Percentiles rank a stretch among this genome's conserved stretches.
These are phyloP conservation scores for Morelia viridis DNA, from an alignment of 2,797 vertebrate genomes.

Conservation along the genomic window DNA sequence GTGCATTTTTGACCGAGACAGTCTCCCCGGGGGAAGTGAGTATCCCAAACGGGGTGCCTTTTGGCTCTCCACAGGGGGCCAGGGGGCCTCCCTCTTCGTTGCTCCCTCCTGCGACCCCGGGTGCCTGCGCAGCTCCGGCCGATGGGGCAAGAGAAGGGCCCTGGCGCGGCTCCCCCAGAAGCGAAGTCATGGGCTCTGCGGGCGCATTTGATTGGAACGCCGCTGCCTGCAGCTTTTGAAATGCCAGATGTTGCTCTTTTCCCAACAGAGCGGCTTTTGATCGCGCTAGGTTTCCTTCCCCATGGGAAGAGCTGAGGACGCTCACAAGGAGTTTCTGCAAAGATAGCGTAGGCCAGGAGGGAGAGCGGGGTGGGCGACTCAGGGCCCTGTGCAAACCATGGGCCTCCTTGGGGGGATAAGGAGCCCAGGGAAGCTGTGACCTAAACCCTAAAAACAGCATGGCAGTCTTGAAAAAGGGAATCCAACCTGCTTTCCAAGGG, in stretches of 20 bases:
- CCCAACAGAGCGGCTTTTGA: background rate
- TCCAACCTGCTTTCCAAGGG: background rate
- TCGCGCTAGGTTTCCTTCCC: rapidly evolving
- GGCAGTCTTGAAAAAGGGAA: background rate
- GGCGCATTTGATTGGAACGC: background rate
- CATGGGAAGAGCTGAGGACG: background rate
- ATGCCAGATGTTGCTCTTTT: background rate
- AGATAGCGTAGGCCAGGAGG: background rate
- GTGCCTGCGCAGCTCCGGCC: background rate
- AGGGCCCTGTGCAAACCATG: background rate
- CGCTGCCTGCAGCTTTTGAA: background rate
- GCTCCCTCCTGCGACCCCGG: too few species aligned
- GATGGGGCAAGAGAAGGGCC: background rate
- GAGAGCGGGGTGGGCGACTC: background rate
- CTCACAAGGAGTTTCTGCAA: background rate
- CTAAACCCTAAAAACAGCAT: background rate
- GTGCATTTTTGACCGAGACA: conserved; percentile 96
- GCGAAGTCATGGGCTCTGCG: background rate
- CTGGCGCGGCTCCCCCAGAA: too few species aligned
- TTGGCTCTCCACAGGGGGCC: background rate
- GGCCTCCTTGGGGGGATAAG: background rate
- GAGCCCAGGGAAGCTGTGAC: background rate
- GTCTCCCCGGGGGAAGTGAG: conserved; percentile 95
- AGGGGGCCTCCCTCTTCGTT: too few species aligned
- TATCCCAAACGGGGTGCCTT: conserved; percentile 53